phyloP scores from a whole-genome alignment of 2,113 vertebrate genomes.

The Catharus bicknelli region DNA sequence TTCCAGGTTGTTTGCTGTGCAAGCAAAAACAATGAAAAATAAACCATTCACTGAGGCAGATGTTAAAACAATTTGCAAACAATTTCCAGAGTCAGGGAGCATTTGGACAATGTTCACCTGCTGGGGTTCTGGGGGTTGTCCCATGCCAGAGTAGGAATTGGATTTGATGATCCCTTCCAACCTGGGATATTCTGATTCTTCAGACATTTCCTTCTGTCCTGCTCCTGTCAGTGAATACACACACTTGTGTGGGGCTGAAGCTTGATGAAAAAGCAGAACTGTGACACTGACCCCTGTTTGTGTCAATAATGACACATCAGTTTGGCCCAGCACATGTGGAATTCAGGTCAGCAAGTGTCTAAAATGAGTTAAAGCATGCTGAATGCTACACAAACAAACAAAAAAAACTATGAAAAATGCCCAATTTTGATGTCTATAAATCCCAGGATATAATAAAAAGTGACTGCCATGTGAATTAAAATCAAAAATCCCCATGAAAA shows the following conservation, averaged over 20 bases:
- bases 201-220: background rate
- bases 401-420: background rate
- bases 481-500: background rate
- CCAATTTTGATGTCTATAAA: background rate
- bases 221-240: background rate
- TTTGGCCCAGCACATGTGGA: background rate
- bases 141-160: fast-evolving
- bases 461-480: background rate
- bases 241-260: background rate
- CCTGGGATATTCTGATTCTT: background rate
- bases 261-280: background rate
- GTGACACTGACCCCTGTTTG: background rate
- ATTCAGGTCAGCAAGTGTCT: background rate
- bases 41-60: background rate
- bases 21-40: background rate
- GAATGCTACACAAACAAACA: background rate
- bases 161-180: fast-evolving
- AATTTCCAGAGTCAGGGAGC: background rate
- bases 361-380: background rate
- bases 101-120: background rate
- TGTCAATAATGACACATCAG: background rate
- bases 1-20: background rate
- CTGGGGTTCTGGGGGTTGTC: background rate
- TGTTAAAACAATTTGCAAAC: background rate
- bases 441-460: background rate